Evolutionary conservation across 2,113 vertebrate genomes (phyloP).

Genomic region (Petrocephalus microphthalmus): DNA sequence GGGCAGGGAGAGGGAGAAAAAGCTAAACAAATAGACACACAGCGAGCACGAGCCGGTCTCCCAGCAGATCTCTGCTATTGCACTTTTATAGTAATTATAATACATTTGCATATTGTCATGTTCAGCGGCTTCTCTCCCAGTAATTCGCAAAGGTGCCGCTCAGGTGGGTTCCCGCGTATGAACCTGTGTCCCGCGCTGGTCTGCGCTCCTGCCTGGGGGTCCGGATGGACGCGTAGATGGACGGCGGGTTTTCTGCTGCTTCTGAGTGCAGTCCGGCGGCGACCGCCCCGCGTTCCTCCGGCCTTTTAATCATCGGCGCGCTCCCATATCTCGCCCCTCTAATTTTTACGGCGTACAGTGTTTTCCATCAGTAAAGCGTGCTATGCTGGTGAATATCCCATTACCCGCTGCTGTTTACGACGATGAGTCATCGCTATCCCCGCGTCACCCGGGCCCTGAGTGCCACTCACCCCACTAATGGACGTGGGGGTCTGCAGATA

Average conservation of each 20-base stretch:
- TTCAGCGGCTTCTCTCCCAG: not conserved
- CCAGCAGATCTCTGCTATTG: not conserved
- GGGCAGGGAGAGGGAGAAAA: not conserved
- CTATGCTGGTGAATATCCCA: not conserved
- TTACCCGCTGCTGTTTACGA: not conserved
- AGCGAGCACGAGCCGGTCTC: not conserved
- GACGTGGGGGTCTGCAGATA: not conserved
- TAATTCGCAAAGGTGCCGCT: not conserved
- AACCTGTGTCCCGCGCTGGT: not conserved
- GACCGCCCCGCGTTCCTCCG: not conserved
- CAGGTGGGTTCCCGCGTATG: not conserved
- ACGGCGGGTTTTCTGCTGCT: not conserved
- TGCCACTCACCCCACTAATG: slow-evolving; percentile 4
- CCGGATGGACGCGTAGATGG: not conserved
- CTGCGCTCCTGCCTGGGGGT: not conserved
- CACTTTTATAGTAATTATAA: not conserved
- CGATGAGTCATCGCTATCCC: not conserved
- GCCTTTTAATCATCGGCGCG: not conserved
- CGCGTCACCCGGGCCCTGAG: not conserved
- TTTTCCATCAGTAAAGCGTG: slow-evolving; percentile 9
- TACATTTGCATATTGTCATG: not conserved
- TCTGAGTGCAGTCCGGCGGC: not conserved
- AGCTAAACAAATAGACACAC: not conserved
- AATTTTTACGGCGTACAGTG: not conserved
- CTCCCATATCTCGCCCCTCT: not conserved